Percentiles rank a stretch among this genome's conserved stretches.
Conservation (phyloP, 2,113 vertebrate species). For the Lepisosteus oculatus region DNA sequence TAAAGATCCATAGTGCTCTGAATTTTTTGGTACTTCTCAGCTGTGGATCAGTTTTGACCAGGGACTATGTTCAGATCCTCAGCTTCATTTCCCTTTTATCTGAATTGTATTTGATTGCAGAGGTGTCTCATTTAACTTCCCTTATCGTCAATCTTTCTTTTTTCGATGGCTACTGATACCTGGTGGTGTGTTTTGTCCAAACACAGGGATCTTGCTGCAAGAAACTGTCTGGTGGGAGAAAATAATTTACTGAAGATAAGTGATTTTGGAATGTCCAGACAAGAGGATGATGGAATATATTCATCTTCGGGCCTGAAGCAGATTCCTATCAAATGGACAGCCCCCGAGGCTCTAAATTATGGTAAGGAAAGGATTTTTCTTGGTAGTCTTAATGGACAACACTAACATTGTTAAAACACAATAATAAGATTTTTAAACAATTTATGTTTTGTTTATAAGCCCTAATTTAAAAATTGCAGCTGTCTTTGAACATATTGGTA, state of each 20-base stretch:
- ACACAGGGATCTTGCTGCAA: conserved; percentile 89
- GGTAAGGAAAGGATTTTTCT: conserved; percentile 60
- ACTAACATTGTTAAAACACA: too few relatives aligned
- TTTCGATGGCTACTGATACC: neutral
- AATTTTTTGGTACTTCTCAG: too few relatives aligned
- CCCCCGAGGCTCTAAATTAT: conserved; percentile 96
- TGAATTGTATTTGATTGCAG: neutral
- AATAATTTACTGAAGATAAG: conserved; percentile 91
- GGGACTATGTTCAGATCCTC: neutral
- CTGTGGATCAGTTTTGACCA: neutral
- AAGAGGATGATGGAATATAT: conserved; percentile 93
- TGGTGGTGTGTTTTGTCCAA: conserved; percentile 13
- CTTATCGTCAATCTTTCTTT: neutral
- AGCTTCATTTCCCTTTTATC: neutral
- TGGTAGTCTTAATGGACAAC: too few relatives aligned
- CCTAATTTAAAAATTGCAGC: too few relatives aligned
- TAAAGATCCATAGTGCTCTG: too few relatives aligned
- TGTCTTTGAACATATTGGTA: too few relatives aligned
- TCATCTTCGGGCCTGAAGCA: conserved; percentile 95
- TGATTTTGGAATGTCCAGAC: conserved; percentile 96
- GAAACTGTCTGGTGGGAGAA: conserved; percentile 93
- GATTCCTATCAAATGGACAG: conserved; percentile 99
- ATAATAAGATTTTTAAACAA: too few relatives aligned
- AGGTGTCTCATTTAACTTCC: neutral
- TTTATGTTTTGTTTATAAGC: too few relatives aligned